Percentiles rank a stretch among this genome's conserved stretches.
These are phyloP conservation scores for Heliangelus exortis DNA, from an alignment of 2,797 vertebrate species.

Conservation along the genomic window DNA sequence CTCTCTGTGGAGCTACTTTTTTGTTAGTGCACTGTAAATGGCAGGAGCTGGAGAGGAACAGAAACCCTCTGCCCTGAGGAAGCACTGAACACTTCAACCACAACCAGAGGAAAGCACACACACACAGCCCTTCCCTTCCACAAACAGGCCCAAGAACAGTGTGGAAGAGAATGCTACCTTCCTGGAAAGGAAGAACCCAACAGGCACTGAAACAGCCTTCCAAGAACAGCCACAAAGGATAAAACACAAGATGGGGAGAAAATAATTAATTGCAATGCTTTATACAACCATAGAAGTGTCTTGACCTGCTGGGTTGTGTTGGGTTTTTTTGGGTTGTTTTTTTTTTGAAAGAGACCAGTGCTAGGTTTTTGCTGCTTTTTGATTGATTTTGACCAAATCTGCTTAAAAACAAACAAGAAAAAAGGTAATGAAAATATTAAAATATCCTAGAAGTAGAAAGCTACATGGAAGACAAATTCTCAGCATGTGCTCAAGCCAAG, in stretches of 20 bases:
- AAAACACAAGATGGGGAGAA: neutral
- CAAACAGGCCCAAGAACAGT: fast-evolving
- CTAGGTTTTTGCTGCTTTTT: neutral
- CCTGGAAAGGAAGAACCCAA: neutral
- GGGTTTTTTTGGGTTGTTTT: too few relatives aligned
- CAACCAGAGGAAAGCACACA: neutral
- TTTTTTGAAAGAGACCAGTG: neutral
- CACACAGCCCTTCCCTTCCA: neutral
- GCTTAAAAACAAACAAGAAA: neutral
- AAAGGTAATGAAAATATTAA: neutral
- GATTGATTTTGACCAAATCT: neutral
- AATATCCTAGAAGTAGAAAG: neutral
- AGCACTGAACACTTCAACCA: neutral
- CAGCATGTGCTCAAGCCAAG: neutral
- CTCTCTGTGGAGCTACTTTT: neutral
- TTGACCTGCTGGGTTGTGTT: neutral
- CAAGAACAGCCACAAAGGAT: neutral
- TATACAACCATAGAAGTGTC: neutral
- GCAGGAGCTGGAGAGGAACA: neutral
- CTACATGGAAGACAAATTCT: neutral
- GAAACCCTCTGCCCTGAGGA: neutral
- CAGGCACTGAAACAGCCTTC: neutral
- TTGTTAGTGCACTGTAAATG: too few relatives aligned
- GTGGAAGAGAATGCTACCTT: neutral
- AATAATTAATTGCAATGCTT: neutral